Base-by-base conservation (phyloP, 30 jellyfish, hydroid and myxozoan genomes). In the Hydra vulgaris region DNA sequence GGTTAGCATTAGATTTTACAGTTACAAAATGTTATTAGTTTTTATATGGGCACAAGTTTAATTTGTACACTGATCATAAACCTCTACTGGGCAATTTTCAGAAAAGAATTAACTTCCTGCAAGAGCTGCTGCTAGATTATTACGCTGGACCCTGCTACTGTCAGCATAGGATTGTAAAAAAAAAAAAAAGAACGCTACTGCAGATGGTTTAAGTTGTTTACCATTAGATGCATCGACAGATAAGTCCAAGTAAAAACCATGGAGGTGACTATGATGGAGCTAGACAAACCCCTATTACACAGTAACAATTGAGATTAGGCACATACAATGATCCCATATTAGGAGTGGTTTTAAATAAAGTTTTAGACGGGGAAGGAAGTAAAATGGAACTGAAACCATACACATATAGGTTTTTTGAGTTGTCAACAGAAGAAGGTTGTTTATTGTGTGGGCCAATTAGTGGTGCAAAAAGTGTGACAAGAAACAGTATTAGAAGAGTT, bases 1-100 rank as follows among this genome's bases (percentile, higher is more conserved):
- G 81, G 18, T 68, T 86, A 7, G 89, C 86, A 17, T 21, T 86
- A 61, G 94, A 82, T 23, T 82, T 23, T 72, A 85, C 90, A 3
- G 91, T 86, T 18, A 26, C 1, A 77, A 86, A 86, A 70, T 90
- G 86, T 73, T 75, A 77, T 84, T 18, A 80, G 86, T 87, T 86
- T 66, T 87, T 90, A 54, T 81, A 68, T 69, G 96, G 97, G 20
- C 20, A 89, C n/a, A n/a, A n/a, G n/a, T 86, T 86, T 24, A 54
- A 17, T 18, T 18, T 83, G 40, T 7, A 69, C 76, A 82, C 95
- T 19, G 95, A 86, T 66, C 95, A 86, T 66, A 82, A 75, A 66
- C 95, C 91, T 18, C 68, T 86, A 0, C 25, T 80, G 87, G 88
- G 17, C 23, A 56, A 27, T n/a, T 83, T 25, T 18, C 25, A 15